phyloP scores from a whole-genome alignment of 2,888 invertebrate genomes.

The Tetragnatha montana region DNA sequence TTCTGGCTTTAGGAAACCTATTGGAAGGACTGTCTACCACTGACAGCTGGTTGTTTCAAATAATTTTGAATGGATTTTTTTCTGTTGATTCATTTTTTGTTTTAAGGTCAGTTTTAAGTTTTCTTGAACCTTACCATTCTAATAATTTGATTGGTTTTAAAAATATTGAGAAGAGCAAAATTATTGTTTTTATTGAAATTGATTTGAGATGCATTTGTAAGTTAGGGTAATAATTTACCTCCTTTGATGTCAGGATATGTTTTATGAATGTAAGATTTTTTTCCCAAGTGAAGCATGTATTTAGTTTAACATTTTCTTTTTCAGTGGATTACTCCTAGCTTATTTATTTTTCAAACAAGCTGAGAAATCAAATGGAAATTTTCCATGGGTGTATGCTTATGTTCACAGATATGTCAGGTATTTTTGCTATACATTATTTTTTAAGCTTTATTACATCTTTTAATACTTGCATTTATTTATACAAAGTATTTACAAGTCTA shows the following conservation, averaged over 20 bases:
- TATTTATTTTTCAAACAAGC: constrained; percentile 50
- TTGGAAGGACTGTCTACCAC: neutral
- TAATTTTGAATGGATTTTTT: constrained; percentile 39
- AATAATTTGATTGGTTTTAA: no score
- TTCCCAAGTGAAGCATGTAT: neutral
- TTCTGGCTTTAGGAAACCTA: constrained; percentile 6
- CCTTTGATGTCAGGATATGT: neutral
- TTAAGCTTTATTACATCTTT: no score
- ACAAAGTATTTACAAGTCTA: no score
- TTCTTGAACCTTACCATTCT: neutral
- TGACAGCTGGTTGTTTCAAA: constrained; percentile 30
- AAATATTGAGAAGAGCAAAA: neutral
- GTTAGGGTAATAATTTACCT: neutral
- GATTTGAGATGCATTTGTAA: neutral
- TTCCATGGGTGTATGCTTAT: constrained; percentile 51
- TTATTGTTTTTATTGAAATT: neutral
- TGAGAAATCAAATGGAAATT: constrained; percentile 19
- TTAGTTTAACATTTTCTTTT: constrained; percentile 22
- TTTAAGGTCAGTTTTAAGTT: constrained; percentile 16
- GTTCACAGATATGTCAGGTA: constrained; percentile 57
- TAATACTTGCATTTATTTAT: no score
- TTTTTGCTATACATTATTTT: neutral
- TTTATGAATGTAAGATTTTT: neutral
- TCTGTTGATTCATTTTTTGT: constrained; percentile 59
- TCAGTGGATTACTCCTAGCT: constrained; percentile 56